phyloP scores from a whole-genome alignment of 2,888 invertebrate species.

The Troilus luridus region DNA sequence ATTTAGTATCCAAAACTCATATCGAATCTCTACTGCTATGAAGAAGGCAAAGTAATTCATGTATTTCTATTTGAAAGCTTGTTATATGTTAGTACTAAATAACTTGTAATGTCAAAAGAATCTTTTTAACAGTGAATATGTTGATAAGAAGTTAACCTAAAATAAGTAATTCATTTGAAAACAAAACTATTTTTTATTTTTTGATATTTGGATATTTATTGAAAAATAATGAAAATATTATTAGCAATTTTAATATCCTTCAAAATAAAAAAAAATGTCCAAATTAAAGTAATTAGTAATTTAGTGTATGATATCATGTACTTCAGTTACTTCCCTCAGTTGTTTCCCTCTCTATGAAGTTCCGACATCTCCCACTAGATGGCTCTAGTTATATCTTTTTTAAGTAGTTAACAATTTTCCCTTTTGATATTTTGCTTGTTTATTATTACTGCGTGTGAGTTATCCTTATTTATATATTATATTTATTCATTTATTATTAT shows the following conservation, averaged over 20 bases:
- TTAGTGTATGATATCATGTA: conserved; percentile 36
- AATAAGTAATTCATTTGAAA: not conserved
- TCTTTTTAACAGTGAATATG: not conserved
- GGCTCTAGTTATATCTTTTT: not conserved
- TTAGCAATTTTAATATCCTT: not conserved
- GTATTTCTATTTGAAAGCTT: not conserved
- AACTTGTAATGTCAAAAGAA: not conserved
- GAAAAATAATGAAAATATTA: not conserved
- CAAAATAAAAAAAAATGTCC: not conserved
- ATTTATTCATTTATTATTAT: not conserved
- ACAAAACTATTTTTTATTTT: not conserved
- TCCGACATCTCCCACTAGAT: conserved; percentile 9
- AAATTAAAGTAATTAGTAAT: not conserved
- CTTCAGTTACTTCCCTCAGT: not conserved
- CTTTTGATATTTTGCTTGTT: not conserved
- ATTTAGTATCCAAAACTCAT: not conserved
- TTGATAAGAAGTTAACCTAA: not conserved
- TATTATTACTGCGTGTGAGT: not conserved
- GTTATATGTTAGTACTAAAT: not conserved
- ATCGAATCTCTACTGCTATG: not conserved
- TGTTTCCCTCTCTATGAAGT: conserved; percentile 55
- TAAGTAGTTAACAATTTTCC: not conserved
- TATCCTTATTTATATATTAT: not conserved
- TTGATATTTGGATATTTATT: not conserved
- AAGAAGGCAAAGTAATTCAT: not conserved